Evolutionary conservation across 2,888 invertebrate genomes (phyloP).

Genomic region (Corythucha ciliata): DNA sequence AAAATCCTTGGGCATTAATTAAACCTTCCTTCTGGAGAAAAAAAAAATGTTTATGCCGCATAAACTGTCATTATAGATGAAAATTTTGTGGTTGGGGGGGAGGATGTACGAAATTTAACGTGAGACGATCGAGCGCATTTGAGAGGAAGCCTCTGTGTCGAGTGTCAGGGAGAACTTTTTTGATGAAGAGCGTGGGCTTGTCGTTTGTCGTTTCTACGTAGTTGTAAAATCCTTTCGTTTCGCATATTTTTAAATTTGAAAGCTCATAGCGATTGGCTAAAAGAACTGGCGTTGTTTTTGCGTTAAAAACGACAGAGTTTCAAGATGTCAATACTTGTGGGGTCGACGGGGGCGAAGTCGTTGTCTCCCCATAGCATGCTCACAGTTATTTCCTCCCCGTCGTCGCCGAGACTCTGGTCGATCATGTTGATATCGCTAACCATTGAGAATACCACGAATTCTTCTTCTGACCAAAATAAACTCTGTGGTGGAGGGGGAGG

Average conservation of each 20-base stretch:
- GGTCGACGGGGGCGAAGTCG: not conserved
- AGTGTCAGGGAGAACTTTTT: constrained; percentile 20
- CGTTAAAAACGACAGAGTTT: not conserved
- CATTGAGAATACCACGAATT: constrained; percentile 22
- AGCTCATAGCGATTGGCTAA: not conserved
- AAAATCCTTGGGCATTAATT: too few relatives aligned
- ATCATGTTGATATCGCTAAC: constrained; percentile 12
- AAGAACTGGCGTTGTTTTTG: too few relatives aligned
- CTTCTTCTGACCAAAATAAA: constrained; percentile 20
- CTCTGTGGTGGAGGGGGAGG: too few relatives aligned
- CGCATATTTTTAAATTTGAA: not conserved
- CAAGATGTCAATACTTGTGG: not conserved
- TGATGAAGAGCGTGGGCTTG: constrained; percentile 17
- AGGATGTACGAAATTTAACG: not conserved
- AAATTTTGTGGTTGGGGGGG: too few relatives aligned
- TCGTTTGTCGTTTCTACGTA: not conserved
- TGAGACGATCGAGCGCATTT: constrained; percentile 12
- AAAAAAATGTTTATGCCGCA: too few relatives aligned
- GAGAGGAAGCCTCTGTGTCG: constrained; percentile 19
- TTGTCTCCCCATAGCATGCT: constrained; percentile 7
- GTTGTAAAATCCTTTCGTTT: not conserved
- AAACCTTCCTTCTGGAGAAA: too few relatives aligned
- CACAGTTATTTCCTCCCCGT: not conserved
- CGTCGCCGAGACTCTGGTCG: not conserved
- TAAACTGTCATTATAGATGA: too few relatives aligned